A percentile compares a stretch with the other conserved stretches of the same genome.
Conservation (phyloP, 1,140 invertebrate genomes). For the Venustaconcha ellipsiformis region DNA sequence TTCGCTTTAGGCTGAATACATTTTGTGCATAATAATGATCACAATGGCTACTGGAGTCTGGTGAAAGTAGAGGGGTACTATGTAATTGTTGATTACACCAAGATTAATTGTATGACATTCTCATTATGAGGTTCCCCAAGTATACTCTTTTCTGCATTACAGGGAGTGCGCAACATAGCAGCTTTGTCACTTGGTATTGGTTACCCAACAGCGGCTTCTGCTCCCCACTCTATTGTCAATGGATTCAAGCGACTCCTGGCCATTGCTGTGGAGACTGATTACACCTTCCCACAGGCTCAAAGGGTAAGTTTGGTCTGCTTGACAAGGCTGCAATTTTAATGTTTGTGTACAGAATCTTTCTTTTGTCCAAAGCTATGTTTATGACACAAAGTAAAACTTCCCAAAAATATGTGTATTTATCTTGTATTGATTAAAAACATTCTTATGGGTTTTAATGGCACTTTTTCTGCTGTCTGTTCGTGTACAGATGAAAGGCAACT, state of each 20-base stretch:
- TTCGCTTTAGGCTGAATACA: no score
- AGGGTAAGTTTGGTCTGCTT: conserved; percentile 74
- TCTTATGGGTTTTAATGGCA: background rate
- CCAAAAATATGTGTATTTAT: background rate
- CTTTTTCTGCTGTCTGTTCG: background rate
- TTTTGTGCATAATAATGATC: no score
- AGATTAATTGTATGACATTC: no score
- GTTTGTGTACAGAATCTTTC: background rate
- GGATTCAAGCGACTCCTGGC: conserved; percentile 99
- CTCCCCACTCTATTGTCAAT: conserved; percentile 96
- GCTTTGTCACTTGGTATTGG: conserved; percentile 93
- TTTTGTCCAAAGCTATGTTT: background rate
- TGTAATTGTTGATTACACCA: no score
- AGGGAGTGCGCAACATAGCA: conserved; percentile 93
- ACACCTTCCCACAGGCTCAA: conserved; percentile 93
- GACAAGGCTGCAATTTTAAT: background rate
- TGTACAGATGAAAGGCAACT: no score
- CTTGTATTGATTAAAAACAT: background rate
- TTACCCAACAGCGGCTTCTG: conserved; percentile 97
- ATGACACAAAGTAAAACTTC: background rate
- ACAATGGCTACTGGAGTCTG: no score
- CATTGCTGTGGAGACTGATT: conserved; percentile 94
- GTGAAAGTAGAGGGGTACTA: no score
- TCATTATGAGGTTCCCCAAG: no score
- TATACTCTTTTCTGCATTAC: conserved; percentile 30